These are phyloP conservation scores for Drosophila teissieri DNA, from an alignment of 1,140 invertebrate genomes.

Conservation along the genomic window DNA sequence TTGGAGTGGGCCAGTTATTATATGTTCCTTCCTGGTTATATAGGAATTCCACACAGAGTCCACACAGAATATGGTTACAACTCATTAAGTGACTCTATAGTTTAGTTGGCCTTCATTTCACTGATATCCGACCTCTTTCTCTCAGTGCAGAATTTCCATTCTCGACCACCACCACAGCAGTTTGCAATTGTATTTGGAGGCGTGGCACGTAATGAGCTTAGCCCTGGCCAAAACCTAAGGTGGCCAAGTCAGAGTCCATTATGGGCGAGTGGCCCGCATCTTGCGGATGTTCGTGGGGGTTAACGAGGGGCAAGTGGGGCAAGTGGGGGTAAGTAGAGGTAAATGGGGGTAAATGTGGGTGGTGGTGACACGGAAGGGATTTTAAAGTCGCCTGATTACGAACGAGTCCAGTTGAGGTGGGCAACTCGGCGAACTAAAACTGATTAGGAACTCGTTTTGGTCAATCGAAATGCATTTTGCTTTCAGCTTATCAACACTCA, in stretches of 20 bases:
- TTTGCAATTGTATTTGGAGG: conserved; percentile 59
- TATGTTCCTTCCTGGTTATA: not conserved
- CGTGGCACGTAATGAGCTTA: conserved; percentile 63
- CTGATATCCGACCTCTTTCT: not conserved
- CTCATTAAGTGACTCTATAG: too few species aligned
- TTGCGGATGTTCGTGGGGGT: conserved; percentile 31
- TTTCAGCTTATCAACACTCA: conserved; percentile 4
- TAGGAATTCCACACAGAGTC: too few species aligned
- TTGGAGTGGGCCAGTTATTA: too few species aligned
- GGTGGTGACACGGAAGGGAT: conserved; percentile 28
- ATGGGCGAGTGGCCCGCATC: conserved; percentile 38
- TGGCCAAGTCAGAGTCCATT: conserved; percentile 54
- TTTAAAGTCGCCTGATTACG: conserved; percentile 46
- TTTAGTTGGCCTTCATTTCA: too few species aligned
- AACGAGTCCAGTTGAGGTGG: conserved; percentile 5
- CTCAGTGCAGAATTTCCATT: conserved; percentile 37
- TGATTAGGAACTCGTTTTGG: conserved; percentile 33
- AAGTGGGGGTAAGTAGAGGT: not conserved
- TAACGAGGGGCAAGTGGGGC: not conserved
- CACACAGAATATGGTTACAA: too few species aligned
- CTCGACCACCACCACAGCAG: conserved; percentile 37
- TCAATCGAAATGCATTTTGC: not conserved
- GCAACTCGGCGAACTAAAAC: conserved; percentile 32
- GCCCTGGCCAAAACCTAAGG: conserved; percentile 26
- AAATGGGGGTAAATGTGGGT: not conserved